These are phyloP conservation scores for Fissipunctia ypsillon DNA, from an alignment of 2,888 invertebrate species.

Conservation along the genomic window DNA sequence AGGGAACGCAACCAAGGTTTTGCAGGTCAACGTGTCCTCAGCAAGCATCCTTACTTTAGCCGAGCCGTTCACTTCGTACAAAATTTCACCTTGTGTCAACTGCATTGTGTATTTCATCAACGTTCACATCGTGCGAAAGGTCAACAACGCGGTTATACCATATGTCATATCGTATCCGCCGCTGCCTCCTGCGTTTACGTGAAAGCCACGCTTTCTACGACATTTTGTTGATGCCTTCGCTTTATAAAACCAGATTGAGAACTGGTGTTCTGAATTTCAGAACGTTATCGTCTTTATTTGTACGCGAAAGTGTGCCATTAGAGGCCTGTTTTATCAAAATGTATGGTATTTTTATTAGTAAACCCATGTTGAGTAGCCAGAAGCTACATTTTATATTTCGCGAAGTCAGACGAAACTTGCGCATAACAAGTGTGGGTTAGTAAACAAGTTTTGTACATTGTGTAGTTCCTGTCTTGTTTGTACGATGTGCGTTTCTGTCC, in stretches of 20 bases:
- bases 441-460: conserved; percentile 56
- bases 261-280: conserved; percentile 60
- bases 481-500: conserved; percentile 23
- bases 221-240: conserved; percentile 55
- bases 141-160: conserved; percentile 72
- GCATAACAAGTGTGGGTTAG: conserved; percentile 37
- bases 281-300: conserved; percentile 42
- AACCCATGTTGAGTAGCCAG: background rate
- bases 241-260: conserved; percentile 55
- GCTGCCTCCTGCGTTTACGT: conserved; percentile 59
- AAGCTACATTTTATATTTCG: conserved; percentile 20
- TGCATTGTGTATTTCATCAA: conserved; percentile 79
- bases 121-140: conserved; percentile 75
- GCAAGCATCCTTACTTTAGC: conserved; percentile 79
- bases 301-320: conserved; percentile 31
- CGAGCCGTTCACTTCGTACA: conserved; percentile 83
- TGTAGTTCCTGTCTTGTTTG: conserved; percentile 48
- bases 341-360: background rate
- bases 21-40: conserved; percentile 78
- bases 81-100: conserved; percentile 87
- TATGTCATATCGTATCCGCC: conserved; percentile 67
- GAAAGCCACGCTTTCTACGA: conserved; percentile 68
- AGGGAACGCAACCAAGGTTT: conserved; percentile 79
- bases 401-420: conserved; percentile 28
- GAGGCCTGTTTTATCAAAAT: conserved; percentile 9